Base-by-base conservation (phyloP, 2,797 vertebrate genomes). In the Microhierax caerulescens region DNA sequence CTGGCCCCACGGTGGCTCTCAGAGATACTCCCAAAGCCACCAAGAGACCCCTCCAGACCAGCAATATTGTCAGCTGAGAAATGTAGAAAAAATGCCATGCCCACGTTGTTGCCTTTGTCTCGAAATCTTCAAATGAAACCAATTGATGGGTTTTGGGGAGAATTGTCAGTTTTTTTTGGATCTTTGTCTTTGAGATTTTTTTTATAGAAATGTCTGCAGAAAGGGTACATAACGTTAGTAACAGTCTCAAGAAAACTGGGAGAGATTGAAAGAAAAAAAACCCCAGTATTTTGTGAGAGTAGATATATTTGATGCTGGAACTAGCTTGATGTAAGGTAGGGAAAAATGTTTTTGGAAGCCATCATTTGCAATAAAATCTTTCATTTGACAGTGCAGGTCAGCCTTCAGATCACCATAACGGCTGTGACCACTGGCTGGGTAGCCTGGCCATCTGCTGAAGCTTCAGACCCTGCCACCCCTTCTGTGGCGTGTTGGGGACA, bases 401-500 rank as follows among this genome's bases (percentile, higher is more conserved):
- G 48, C 57, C 47, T 83, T 47, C n/a, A 45, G 78, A 43, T 22
- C 70, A 34, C 23, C 39, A 1, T 5, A 1, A 25, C 0, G 13
- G 50, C 76, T 65, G 32, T 75, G 57, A 50, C 5, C 9, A 14
- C 53, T 59, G 47, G 23, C 64, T 8, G 22, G 48, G 23, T 15
- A n/a, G 9, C 9, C 47, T 50, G 80, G 3, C n/a, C 7, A 1
- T 39, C 77, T 67, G 43, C 59, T 2, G 8, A 13, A 43, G 64
- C 43, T 23, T 51, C 51, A 53, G 68, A 23, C 1, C 34, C 32
- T 10, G 50, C 13, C 63, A 7, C 54, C 45, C 32, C 73, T 24
- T 5, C 15, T 0, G 25, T 65, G 36, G 61, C 8, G 3, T 3
- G 1, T 0, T n/a, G 51, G 74, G 79, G 74, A 50, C 21, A 10